phyloP scores from a whole-genome alignment of 2,888 invertebrate species.

The Caprella mutica region DNA sequence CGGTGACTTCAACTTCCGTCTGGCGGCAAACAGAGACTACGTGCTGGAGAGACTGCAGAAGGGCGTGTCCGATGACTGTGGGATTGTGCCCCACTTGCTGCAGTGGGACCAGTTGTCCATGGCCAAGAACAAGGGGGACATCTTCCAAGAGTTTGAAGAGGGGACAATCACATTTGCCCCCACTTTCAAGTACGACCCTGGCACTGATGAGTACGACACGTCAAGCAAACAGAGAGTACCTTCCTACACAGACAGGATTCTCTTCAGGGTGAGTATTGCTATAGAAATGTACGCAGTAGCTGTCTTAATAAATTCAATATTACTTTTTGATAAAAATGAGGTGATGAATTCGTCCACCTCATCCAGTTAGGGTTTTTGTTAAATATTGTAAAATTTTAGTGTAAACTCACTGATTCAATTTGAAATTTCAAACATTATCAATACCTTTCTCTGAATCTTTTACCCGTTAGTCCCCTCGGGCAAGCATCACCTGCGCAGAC shows the following conservation, averaged over 20 bases:
- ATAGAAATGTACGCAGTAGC: no score
- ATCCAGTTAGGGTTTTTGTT: no score
- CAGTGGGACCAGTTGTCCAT: constrained; percentile 65
- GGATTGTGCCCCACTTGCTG: constrained; percentile 59
- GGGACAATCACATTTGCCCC: constrained; percentile 85
- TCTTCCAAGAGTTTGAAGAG: constrained; percentile 78
- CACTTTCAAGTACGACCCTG: constrained; percentile 92
- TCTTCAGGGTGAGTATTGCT: constrained; percentile 37
- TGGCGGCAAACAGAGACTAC: constrained; percentile 66
- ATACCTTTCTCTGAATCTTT: no score
- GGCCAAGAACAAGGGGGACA: constrained; percentile 50
- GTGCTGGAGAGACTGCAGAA: constrained; percentile 47
- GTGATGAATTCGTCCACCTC: no score
- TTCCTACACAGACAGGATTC: constrained; percentile 77
- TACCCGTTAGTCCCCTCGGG: no score
- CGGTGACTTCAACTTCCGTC: constrained; percentile 87
- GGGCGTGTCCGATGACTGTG: constrained; percentile 51
- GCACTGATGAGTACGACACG: constrained; percentile 85
- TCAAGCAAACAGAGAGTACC: constrained; percentile 85
- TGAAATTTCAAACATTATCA: no score
- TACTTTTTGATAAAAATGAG: no score
- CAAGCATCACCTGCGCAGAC: no score
- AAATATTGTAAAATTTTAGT: no score
- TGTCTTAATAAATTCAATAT: no score
- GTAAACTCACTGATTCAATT: no score